Conservation (phyloP, 2,888 invertebrate species). For the Aleiodes alternator region DNA sequence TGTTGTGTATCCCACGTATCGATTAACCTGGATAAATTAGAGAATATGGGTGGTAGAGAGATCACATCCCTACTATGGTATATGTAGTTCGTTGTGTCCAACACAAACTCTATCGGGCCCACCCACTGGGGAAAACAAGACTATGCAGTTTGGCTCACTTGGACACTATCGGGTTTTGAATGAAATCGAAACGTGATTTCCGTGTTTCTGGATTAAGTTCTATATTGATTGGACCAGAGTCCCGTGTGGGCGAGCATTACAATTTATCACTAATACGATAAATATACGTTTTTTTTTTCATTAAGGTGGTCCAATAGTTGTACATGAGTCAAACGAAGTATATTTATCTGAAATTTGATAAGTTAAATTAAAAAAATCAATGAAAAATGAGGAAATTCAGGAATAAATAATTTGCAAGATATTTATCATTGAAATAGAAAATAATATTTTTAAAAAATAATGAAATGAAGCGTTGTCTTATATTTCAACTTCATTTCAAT, state of each 20-base stretch:
- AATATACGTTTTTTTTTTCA: neutral
- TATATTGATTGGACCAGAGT: neutral
- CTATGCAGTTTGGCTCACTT: constrained; percentile 21
- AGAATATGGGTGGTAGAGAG: constrained; percentile 56
- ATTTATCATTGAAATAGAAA: too few relatives aligned
- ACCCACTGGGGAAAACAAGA: constrained; percentile 21
- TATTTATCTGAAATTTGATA: too few relatives aligned
- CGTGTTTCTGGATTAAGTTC: constrained; percentile 27
- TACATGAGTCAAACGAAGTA: too few relatives aligned
- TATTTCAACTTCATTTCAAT: too few relatives aligned
- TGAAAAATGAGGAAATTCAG: too few relatives aligned
- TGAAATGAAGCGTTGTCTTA: too few relatives aligned
- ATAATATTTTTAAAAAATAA: too few relatives aligned
- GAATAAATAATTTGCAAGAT: too few relatives aligned
- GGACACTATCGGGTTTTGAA: constrained; percentile 30
- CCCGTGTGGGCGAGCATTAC: constrained; percentile 3
- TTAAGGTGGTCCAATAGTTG: too few relatives aligned
- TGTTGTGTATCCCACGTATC: constrained; percentile 5
- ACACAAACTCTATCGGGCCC: constrained; percentile 25
- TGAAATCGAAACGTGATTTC: constrained; percentile 36
- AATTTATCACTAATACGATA: constrained; percentile 5
- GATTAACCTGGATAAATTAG: constrained; percentile 55
- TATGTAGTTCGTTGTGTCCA: constrained; percentile 7
- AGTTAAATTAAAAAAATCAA: too few relatives aligned
- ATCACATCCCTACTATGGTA: neutral